These are phyloP conservation scores for Anguilla marmorata DNA, from an alignment of 2,797 vertebrate genomes.

Conservation along the genomic window DNA sequence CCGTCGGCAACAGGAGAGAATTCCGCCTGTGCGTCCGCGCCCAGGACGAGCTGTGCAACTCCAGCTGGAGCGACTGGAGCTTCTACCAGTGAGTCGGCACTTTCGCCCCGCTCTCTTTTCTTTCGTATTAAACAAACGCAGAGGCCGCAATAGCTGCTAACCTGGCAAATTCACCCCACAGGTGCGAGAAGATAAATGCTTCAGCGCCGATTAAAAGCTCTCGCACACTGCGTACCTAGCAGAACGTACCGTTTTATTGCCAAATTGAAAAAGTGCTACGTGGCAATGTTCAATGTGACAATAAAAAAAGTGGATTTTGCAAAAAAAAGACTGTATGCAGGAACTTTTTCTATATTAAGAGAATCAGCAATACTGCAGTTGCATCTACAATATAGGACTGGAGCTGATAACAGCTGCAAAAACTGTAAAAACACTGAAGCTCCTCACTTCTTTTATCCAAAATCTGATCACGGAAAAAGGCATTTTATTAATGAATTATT, in stretches of 20 bases:
- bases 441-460: background rate
- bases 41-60: slow-evolving; percentile 46
- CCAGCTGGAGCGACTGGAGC: slow-evolving; percentile 54
- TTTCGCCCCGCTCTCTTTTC: background rate
- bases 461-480: background rate
- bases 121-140: background rate
- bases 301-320: background rate
- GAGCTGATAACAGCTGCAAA: background rate
- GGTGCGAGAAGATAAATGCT: background rate
- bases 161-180: background rate
- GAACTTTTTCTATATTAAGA: background rate
- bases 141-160: background rate
- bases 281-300: background rate
- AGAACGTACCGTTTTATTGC: background rate
- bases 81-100: slow-evolving; percentile 10
- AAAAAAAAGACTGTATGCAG: background rate
- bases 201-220: background rate
- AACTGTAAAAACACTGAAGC: background rate
- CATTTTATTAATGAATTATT: background rate
- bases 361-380: background rate
- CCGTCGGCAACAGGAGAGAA: slow-evolving; percentile 31
- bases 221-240: background rate
- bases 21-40: slow-evolving; percentile 51
- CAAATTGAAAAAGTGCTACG: background rate
- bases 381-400: background rate